phyloP scores from a whole-genome alignment of 2,113 vertebrate species.

The Ibidorhyncha struthersii region DNA sequence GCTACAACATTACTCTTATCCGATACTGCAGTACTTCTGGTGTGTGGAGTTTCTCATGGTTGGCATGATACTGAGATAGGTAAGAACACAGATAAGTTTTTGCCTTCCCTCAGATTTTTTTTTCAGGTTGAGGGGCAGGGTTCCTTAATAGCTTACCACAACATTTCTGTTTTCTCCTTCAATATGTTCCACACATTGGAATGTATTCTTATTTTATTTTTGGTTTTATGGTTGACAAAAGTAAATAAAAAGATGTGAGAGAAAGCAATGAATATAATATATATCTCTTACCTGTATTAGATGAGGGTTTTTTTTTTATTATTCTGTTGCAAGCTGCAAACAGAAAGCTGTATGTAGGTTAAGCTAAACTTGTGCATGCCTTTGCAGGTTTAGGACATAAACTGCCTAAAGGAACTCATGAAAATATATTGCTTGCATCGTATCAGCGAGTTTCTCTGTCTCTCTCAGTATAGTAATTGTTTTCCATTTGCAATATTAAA shows the following conservation, averaged over 20 bases:
- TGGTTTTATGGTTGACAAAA: not conserved
- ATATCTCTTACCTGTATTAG: not conserved
- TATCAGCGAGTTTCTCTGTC: not conserved
- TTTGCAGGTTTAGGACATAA: conserved; percentile 17
- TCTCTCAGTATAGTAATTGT: not conserved
- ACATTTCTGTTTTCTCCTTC: not conserved
- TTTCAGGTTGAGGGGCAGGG: not conserved
- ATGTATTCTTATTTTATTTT: not conserved
- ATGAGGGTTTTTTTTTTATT: not conserved
- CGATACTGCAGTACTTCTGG: not conserved
- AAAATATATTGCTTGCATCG: not conserved
- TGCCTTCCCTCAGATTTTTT: not conserved
- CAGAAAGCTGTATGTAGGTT: not conserved
- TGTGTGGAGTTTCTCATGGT: not conserved
- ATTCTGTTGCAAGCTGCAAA: not conserved
- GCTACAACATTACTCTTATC: not conserved
- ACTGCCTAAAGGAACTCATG: not conserved
- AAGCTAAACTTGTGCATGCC: not conserved
- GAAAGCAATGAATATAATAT: not conserved
- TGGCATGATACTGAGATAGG: not conserved
- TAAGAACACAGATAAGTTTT: not conserved
- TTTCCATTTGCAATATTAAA: not conserved
- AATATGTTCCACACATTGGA: not conserved
- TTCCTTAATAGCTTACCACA: not conserved
- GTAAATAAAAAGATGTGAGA: not conserved